Evolutionary conservation across 2,113 vertebrate species (phyloP).

Genomic region (Psilopsiagon aymara): DNA sequence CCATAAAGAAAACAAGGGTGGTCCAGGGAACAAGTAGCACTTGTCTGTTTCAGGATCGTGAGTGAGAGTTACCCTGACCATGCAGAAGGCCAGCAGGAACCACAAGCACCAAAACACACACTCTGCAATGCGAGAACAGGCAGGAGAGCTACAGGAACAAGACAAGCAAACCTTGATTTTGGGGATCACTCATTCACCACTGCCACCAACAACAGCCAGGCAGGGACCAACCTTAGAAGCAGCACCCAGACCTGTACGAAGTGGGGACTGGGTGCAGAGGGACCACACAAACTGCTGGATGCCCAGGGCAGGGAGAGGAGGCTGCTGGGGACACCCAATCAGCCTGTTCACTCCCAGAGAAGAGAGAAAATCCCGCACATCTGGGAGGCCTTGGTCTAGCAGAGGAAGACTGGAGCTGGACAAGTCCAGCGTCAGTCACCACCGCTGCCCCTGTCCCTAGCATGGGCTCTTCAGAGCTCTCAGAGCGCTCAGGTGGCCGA

Average conservation of each 20-base stretch:
- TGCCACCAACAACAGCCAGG: background rate
- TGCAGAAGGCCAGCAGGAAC: background rate
- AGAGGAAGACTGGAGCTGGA: no score
- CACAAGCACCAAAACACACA: background rate
- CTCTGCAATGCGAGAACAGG: background rate
- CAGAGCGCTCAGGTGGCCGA: background rate
- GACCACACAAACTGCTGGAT: accelerated
- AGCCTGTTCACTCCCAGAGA: accelerated
- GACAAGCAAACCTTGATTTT: background rate
- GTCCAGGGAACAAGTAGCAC: background rate
- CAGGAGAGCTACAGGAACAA: background rate
- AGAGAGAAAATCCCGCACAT: accelerated
- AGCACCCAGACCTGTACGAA: background rate
- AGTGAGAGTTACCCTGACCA: background rate
- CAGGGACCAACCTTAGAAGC: background rate
- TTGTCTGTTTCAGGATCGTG: accelerated
- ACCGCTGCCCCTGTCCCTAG: background rate
- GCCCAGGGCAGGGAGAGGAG: background rate
- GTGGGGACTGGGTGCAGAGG: accelerated
- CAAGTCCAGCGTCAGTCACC: background rate
- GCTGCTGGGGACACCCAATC: background rate
- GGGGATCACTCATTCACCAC: background rate
- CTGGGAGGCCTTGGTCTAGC: background rate
- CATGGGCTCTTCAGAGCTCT: background rate
- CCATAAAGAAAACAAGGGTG: background rate